Percentiles rank a stretch among this genome's conserved stretches.
Conservation (phyloP, 2,888 invertebrate species). For the Calephelis perditalis region DNA sequence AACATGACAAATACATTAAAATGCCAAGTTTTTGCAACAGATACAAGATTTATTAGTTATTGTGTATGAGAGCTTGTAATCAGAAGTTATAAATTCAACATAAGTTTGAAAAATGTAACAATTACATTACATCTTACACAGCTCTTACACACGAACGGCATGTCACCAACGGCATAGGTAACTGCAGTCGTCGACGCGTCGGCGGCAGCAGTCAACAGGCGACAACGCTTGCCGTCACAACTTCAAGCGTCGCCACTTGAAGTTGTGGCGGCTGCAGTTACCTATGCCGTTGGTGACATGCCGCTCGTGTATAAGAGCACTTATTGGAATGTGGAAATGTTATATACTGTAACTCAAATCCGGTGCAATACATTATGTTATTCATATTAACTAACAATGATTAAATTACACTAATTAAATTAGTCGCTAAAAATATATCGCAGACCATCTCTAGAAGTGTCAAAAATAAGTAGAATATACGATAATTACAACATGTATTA, state of each 20-base stretch:
- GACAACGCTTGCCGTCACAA: too few species aligned
- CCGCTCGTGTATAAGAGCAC: too few species aligned
- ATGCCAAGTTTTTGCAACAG: conserved; percentile 1
- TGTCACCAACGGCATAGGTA: too few species aligned
- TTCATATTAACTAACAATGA: conserved; percentile 7
- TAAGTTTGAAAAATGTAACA: not conserved
- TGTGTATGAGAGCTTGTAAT: conserved; percentile 5
- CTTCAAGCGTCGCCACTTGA: too few species aligned
- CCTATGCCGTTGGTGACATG: too few species aligned
- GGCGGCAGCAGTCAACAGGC: too few species aligned
- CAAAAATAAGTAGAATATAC: conserved; percentile 27
- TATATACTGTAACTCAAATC: not conserved
- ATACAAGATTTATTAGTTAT: conserved; percentile 8
- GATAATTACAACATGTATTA: conserved; percentile 26
- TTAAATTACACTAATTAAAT: conserved; percentile 13
- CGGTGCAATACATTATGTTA: conserved; percentile 2
- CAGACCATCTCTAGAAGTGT: conserved; percentile 22
- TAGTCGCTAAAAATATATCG: conserved; percentile 13
- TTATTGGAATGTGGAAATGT: conserved; percentile 18
- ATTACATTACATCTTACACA: conserved; percentile 11
- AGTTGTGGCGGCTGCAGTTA: too few species aligned
- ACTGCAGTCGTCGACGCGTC: too few species aligned
- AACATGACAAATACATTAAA: conserved; percentile 3
- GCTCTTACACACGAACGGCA: too few species aligned
- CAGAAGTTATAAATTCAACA: too few species aligned